Percentiles rank a stretch among this genome's conserved stretches.
Evolutionary conservation across 1,140 invertebrate genomes (phyloP).

Genomic region (Bursaphelenchus mucronatus): DNA sequence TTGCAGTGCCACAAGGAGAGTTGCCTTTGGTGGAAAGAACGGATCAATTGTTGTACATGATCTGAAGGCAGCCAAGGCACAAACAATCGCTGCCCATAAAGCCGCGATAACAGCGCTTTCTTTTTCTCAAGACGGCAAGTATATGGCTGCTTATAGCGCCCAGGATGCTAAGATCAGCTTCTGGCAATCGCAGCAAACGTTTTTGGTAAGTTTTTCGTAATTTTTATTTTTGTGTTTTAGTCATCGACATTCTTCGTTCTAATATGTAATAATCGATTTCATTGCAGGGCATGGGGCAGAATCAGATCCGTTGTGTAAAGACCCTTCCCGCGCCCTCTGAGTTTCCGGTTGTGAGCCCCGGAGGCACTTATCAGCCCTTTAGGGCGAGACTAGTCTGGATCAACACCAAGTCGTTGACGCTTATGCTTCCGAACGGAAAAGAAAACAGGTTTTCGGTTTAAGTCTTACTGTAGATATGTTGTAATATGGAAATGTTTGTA

Average conservation of each 20-base stretch:
- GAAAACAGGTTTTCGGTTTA: slow-evolving; percentile 48
- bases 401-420: slow-evolving; percentile 79
- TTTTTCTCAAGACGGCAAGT: slow-evolving; percentile 95
- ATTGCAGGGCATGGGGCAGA: slow-evolving; percentile 86
- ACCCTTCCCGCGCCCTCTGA: slow-evolving; percentile 75
- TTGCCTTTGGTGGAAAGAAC: slow-evolving; percentile 87
- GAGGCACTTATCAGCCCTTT: slow-evolving; percentile 52
- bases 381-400: slow-evolving; percentile 81
- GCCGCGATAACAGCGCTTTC: slow-evolving; percentile 81
- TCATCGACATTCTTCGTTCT: slow-evolving; percentile 78
- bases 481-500: too few relatives aligned
- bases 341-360: slow-evolving; percentile 67
- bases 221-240: slow-evolving; percentile 61
- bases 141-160: slow-evolving; percentile 87
- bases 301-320: slow-evolving; percentile 61
- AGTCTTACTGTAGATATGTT: slow-evolving; percentile 6
- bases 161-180: slow-evolving; percentile 91
- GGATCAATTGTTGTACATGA: slow-evolving; percentile 91
- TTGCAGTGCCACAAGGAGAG: slow-evolving; percentile 82
- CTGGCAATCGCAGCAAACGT: slow-evolving; percentile 81
- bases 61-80: slow-evolving; percentile 84
- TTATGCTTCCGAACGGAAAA: slow-evolving; percentile 76
- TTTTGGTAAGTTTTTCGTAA: slow-evolving; percentile 60
- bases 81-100: slow-evolving; percentile 79
- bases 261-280: slow-evolving; percentile 79